phyloP scores from a whole-genome alignment of 2,113 vertebrate species.

The Bufo bufo region DNA sequence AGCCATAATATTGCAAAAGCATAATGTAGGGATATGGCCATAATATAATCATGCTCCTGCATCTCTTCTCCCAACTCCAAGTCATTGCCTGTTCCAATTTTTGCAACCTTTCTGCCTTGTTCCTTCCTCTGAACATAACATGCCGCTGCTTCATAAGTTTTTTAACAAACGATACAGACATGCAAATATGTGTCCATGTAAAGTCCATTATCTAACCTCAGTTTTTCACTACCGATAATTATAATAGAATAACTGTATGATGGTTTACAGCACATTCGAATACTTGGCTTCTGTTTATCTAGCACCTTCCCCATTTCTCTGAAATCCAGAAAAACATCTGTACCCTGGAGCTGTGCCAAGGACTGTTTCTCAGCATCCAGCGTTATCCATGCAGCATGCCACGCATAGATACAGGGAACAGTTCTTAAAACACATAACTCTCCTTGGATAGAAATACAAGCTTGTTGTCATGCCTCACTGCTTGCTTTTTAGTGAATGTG shows the following conservation, averaged over 20 bases:
- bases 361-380: not conserved
- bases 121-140: too few species aligned
- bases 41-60: too few species aligned
- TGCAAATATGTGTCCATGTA: too few species aligned
- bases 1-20: too few species aligned
- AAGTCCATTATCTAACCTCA: too few species aligned
- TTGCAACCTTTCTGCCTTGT: too few species aligned
- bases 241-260: not conserved
- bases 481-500: constrained; percentile 16
- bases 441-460: not conserved
- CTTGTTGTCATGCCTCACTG: not conserved
- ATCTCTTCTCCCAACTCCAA: too few species aligned
- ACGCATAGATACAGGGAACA: constrained; percentile 23
- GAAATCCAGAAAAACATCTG: constrained; percentile 19
- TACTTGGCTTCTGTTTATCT: not conserved
- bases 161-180: too few species aligned
- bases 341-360: constrained; percentile 13
- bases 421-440: constrained; percentile 1
- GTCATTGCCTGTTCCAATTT: too few species aligned
- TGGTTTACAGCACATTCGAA: not conserved
- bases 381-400: constrained; percentile 5
- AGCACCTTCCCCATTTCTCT: not conserved
- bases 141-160: too few species aligned
- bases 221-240: not conserved
- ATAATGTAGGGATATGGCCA: too few species aligned